A percentile compares a stretch with the other conserved stretches of the same genome.
These are phyloP conservation scores for Hybognathus amarus DNA, from an alignment of 2,797 vertebrate genomes.

Conservation along the genomic window DNA sequence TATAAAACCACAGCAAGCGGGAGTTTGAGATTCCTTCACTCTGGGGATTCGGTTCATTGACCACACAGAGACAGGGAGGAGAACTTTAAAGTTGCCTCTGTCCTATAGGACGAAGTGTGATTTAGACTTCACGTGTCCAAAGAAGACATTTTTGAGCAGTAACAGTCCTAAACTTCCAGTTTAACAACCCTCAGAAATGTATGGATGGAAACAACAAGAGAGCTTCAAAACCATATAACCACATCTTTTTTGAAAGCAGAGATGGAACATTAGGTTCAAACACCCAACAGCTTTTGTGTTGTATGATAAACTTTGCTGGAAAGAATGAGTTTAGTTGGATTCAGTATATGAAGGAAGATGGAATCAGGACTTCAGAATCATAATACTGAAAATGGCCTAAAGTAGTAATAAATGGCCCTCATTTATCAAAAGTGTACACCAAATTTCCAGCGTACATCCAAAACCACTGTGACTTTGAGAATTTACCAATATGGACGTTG, in stretches of 20 bases:
- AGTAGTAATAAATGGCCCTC: background rate
- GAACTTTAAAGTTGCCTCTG: slow-evolving; percentile 13
- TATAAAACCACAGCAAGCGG: slow-evolving; percentile 30
- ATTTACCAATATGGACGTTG: too few relatives aligned
- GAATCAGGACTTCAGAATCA: background rate
- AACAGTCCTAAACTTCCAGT: background rate
- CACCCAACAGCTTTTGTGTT: background rate
- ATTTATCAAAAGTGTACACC: too few relatives aligned
- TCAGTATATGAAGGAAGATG: background rate
- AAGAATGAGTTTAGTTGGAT: background rate
- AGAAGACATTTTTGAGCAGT: background rate
- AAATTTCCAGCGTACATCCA: too few relatives aligned
- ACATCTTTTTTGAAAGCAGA: slow-evolving; percentile 25
- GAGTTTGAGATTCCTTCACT: background rate
- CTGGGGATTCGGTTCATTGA: background rate
- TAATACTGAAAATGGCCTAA: background rate
- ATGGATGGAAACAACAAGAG: slow-evolving; percentile 23
- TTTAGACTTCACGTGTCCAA: slow-evolving; percentile 23
- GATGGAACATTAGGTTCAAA: slow-evolving; percentile 13
- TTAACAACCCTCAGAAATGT: slow-evolving; percentile 5
- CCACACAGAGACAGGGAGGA: slow-evolving; percentile 13
- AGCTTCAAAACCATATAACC: slow-evolving; percentile 28
- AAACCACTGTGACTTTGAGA: too few relatives aligned
- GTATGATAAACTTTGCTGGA: slow-evolving; percentile 1
- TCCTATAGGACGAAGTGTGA: background rate